Evolutionary conservation across 2,113 vertebrate species (phyloP).

Genomic region (Anoplopoma fimbria): DNA sequence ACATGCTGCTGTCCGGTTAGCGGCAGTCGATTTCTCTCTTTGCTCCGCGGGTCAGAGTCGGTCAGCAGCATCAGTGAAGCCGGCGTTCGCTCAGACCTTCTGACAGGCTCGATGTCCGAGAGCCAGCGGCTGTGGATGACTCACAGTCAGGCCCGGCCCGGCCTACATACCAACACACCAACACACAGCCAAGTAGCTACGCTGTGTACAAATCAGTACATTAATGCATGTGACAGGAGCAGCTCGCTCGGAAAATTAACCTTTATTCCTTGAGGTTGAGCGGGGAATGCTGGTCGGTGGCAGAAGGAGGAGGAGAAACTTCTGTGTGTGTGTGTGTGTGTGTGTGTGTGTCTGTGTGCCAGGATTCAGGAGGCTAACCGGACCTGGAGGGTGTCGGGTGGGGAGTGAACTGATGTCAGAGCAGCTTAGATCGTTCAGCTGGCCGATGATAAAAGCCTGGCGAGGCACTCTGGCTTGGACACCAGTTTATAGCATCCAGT

Average conservation of each 20-base stretch:
- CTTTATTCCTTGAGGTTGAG: conserved; percentile 59
- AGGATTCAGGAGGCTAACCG: conserved; percentile 47
- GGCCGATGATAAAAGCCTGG: conserved; percentile 36
- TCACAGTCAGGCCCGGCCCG: conserved; percentile 2
- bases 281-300: not conserved
- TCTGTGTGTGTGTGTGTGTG: too few relatives aligned
- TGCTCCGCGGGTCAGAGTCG: not conserved
- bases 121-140: conserved; percentile 45
- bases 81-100: conserved; percentile 36
- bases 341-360: not conserved
- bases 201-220: conserved; percentile 53
- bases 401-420: conserved; percentile 62
- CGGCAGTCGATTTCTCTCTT: not conserved
- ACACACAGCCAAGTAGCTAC: conserved; percentile 24
- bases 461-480: not conserved
- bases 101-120: conserved; percentile 52
- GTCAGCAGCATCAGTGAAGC: conserved; percentile 15
- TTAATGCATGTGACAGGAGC: conserved; percentile 72
- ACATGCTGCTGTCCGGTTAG: not conserved
- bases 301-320: not conserved
- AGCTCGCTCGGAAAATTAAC: conserved; percentile 78
- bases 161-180: conserved; percentile 37
- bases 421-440: conserved; percentile 36
- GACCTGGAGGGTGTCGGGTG: conserved; percentile 54
- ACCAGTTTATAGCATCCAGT: not conserved